Conservation (phyloP, 2,113 vertebrate species). For the Ophthalmolycus amberensis region DNA sequence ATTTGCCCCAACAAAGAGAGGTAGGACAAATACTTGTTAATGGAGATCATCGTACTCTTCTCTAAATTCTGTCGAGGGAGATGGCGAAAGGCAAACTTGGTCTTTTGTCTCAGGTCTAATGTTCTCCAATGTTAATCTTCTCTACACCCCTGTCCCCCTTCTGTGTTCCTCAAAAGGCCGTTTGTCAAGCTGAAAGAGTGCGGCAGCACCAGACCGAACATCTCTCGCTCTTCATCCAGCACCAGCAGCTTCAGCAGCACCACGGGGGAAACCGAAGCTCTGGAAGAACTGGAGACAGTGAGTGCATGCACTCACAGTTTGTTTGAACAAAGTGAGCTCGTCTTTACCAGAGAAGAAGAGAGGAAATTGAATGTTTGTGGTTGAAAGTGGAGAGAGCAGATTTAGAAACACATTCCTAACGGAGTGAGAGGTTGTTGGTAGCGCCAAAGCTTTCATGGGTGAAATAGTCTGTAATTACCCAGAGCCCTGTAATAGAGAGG, state of each 20-base stretch:
- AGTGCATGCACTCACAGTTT: slow-evolving; percentile 35
- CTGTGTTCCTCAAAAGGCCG: slow-evolving; percentile 77
- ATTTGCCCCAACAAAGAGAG: slow-evolving; percentile 95
- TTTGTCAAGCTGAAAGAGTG: slow-evolving; percentile 93
- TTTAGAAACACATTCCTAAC: neutral
- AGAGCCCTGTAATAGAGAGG: slow-evolving; percentile 18
- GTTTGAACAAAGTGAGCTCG: neutral
- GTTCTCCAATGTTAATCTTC: neutral
- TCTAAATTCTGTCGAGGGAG: neutral
- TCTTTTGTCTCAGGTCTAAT: too few species aligned
- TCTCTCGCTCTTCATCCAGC: slow-evolving; percentile 96
- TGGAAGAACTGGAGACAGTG: slow-evolving; percentile 94
- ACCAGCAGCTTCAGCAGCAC: slow-evolving; percentile 99
- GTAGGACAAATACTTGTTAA: slow-evolving; percentile 73
- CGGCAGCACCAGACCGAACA: slow-evolving; percentile 87
- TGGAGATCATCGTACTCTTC: neutral
- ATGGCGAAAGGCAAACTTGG: neutral
- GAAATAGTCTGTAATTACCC: slow-evolving; percentile 24
- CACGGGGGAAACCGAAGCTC: slow-evolving; percentile 90
- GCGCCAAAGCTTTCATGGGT: neutral
- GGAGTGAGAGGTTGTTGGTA: neutral
- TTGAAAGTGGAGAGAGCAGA: neutral
- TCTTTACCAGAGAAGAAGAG: neutral
- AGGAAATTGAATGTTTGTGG: neutral
- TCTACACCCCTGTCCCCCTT: neutral